These are phyloP conservation scores for Polyommatus icarus DNA, from an alignment of 2,888 invertebrate genomes.

Conservation along the genomic window DNA sequence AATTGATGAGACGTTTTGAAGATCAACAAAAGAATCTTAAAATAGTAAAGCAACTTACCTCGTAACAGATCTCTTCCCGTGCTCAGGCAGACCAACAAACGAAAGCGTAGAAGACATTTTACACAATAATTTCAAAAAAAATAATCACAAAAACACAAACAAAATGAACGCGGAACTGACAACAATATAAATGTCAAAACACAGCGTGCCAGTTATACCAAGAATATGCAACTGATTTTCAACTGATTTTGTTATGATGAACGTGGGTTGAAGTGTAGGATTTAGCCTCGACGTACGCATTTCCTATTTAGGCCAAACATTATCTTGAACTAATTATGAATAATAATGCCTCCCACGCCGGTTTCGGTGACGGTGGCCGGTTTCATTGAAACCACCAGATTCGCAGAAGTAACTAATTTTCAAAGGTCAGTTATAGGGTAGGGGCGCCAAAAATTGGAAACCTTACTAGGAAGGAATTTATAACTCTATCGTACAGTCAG, in stretches of 20 bases:
- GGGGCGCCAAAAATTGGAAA: too few relatives aligned
- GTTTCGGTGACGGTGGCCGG: background rate
- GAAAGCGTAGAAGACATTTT: conserved; percentile 83
- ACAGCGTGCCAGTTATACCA: conserved; percentile 58
- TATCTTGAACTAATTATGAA: background rate
- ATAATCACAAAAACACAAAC: conserved; percentile 35
- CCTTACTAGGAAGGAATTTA: too few relatives aligned
- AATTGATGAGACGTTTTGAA: background rate
- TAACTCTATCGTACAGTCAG: background rate
- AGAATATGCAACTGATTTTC: conserved; percentile 58
- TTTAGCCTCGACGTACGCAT: conserved; percentile 53
- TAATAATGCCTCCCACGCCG: background rate
- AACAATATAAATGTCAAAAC: conserved; percentile 36
- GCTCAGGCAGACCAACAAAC: conserved; percentile 80
- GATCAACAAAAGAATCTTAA: background rate
- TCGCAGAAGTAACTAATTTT: background rate
- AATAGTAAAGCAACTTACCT: conserved; percentile 55
- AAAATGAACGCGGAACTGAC: conserved; percentile 29
- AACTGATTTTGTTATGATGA: conserved; percentile 58
- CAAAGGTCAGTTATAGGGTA: too few relatives aligned
- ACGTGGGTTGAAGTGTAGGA: conserved; percentile 69
- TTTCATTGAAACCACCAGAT: background rate
- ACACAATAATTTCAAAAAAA: conserved; percentile 38
- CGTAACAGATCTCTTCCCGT: conserved; percentile 83
- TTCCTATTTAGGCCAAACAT: conserved; percentile 46